Conservation (phyloP, 1,140 invertebrate genomes). For the Tetramorium parvispinum region DNA sequence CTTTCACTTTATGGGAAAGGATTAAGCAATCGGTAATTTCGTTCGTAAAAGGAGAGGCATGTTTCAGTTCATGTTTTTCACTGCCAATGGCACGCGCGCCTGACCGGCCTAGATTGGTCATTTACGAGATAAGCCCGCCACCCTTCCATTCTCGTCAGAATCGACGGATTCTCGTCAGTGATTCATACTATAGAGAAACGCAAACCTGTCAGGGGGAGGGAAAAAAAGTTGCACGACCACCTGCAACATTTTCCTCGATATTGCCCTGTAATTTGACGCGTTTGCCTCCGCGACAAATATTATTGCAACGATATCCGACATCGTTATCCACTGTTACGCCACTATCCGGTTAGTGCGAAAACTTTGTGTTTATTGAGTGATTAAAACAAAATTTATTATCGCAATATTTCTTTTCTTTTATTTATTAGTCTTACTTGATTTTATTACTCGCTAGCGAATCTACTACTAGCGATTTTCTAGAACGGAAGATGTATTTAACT, state of each 20-base stretch:
- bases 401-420: background rate
- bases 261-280: slow-evolving; percentile 45
- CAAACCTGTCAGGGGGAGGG: background rate
- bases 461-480: background rate
- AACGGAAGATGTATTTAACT: background rate
- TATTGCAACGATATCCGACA: slow-evolving; percentile 32
- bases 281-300: slow-evolving; percentile 37
- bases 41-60: slow-evolving; percentile 83
- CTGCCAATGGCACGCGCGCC: slow-evolving; percentile 82
- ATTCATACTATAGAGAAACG: slow-evolving; percentile 59
- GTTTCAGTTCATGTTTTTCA: slow-evolving; percentile 84
- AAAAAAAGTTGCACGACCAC: slow-evolving; percentile 40
- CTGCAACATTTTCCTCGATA: slow-evolving; percentile 31
- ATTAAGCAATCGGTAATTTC: slow-evolving; percentile 83
- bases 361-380: background rate
- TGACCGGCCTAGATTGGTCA: slow-evolving; percentile 63
- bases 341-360: background rate
- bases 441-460: background rate
- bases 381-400: slow-evolving; percentile 20
- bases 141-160: slow-evolving; percentile 32
- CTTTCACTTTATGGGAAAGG: slow-evolving; percentile 67
- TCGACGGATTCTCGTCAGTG: slow-evolving; percentile 47
- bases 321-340: slow-evolving; percentile 9
- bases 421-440: background rate
- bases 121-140: slow-evolving; percentile 65